Percentiles rank a stretch among this genome's conserved stretches.
phyloP scores from a whole-genome alignment of 2,797 vertebrate genomes.

The Phrynocephalus vlangalii region DNA sequence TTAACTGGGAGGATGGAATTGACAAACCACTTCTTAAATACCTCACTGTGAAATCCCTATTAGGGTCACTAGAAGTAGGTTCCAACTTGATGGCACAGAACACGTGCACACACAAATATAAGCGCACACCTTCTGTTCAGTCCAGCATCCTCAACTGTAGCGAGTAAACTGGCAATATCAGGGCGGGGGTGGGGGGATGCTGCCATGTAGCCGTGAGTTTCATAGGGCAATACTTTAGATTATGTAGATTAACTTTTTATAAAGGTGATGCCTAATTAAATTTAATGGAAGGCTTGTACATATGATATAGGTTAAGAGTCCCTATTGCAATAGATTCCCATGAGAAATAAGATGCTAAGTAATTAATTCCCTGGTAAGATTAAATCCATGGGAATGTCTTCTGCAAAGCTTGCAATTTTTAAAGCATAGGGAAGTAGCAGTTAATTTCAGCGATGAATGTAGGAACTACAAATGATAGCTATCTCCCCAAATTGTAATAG shows the following conservation, averaged over 20 bases:
- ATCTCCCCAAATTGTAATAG: background rate
- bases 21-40: too few relatives aligned
- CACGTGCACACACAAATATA: too few relatives aligned
- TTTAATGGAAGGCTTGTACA: slow-evolving; percentile 12
- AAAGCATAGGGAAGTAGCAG: background rate
- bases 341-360: slow-evolving; percentile 16
- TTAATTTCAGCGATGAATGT: slow-evolving; percentile 28
- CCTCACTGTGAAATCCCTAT: too few relatives aligned
- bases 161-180: too few relatives aligned
- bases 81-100: too few relatives aligned
- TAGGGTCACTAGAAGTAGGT: too few relatives aligned
- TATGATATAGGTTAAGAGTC: background rate
- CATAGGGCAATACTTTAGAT: slow-evolving; percentile 16
- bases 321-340: slow-evolving; percentile 35
- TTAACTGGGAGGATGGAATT: too few relatives aligned
- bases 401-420: slow-evolving; percentile 39
- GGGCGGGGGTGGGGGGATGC: slow-evolving; percentile 23
- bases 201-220: slow-evolving; percentile 39
- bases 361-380: slow-evolving; percentile 43
- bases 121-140: too few relatives aligned
- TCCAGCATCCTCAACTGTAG: too few relatives aligned
- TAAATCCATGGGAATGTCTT: slow-evolving; percentile 40
- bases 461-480: background rate
- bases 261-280: slow-evolving; percentile 22
- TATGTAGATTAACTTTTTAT: slow-evolving; percentile 35